Evolutionary conservation across 2,797 vertebrate genomes (phyloP), one percentile per base, ranked within the genome.

Genomic region (Margarornis squamiger): DNA sequence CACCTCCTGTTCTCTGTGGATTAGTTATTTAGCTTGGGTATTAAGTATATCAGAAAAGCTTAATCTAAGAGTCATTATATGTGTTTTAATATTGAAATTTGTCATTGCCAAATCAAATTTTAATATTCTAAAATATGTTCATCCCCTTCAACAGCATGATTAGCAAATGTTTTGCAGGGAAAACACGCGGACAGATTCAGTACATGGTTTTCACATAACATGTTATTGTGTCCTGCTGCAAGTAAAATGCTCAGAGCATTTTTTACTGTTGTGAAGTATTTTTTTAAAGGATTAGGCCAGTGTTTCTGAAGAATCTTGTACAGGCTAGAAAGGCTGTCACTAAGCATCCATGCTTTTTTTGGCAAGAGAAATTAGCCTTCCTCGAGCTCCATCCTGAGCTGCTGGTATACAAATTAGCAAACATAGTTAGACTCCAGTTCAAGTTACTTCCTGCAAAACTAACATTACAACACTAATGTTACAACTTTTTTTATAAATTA

Each of bases 21-120:
- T 95, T 85, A 96, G 87, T 96, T 95, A 96, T 94, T 97, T 97
- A 96, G 81, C 87, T 93, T 94, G 41, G 75, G 86, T 94, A 97
- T 95, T 97, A 96, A 94, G 81, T 84, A 70, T 96, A 95, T 95
- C 93, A 88, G 86, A 86, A 91, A 92, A 95, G 77, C 88, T 97
- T 95, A 94, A 96, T 96, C 92, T 95, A 70, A 79, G 58, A 81
- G 82, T 96, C 75, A 91, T 96, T 95, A 85, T 95, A 95, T 76
- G 73, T 93, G 70, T 93, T 96, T 97, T 97, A 95, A 92, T 96
- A 96, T 89, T 95, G 95, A 95, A 96, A 94, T 82, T 84, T 80
- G 20, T 90, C 73, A 79, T 94, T 93, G 79, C 62, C 54, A 95
- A 93, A 93, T 95, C 74, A 81, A 96, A 93, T 93, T 72, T 81